Evolutionary conservation across 2,888 invertebrate genomes (phyloP), one percentile per base, ranked within the genome.

Genomic region (Andrena haemorrhoa): DNA sequence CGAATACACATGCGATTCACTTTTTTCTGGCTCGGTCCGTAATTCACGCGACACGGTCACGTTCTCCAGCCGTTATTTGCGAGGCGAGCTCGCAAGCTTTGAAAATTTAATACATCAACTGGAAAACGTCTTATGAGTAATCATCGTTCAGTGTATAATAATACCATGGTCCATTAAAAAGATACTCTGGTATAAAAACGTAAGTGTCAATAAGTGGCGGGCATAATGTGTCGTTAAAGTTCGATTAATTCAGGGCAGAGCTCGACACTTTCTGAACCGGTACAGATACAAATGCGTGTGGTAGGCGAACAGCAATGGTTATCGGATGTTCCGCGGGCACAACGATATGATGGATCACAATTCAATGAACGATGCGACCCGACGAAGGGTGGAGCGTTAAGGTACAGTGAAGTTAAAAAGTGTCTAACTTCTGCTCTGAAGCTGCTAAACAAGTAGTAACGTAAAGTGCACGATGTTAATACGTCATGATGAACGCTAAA

Each of bases 391-490:
- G 35, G 56, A 64, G 31, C 83, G 63, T 47, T 49, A 31, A 74
- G 33, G 61, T 75, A 71, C 60, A 29, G 58, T 72, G 31, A 77
- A 53, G 84, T 86, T 78, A 77, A 80, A 90, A 90, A 87, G 88
- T 87, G 89, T 87, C 90, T 82, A 85, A 88, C 86, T 86, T 89
- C 85, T 86, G 83, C 89, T 86, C 83, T 89, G 84, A 88, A 82
- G 87, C 86, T 86, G 88, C 82, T 90, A 82, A 88, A 88, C 81
- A 86, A 88, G 87, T 87, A 74, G 75, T 83, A 85, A 85, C 73
- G 82, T 68, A 84, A 71, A 88, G 91, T 92, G 91, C 90, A 90
- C 88, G 87, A 90, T 84, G 88, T 91, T 90, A 86, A 83, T 89
- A 87, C 90, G 88, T 91, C 89, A 90, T 90, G 87, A 83, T 75